Evolutionary conservation across 2,113 vertebrate genomes (phyloP).

Genomic region (Paradisaea rubra): DNA sequence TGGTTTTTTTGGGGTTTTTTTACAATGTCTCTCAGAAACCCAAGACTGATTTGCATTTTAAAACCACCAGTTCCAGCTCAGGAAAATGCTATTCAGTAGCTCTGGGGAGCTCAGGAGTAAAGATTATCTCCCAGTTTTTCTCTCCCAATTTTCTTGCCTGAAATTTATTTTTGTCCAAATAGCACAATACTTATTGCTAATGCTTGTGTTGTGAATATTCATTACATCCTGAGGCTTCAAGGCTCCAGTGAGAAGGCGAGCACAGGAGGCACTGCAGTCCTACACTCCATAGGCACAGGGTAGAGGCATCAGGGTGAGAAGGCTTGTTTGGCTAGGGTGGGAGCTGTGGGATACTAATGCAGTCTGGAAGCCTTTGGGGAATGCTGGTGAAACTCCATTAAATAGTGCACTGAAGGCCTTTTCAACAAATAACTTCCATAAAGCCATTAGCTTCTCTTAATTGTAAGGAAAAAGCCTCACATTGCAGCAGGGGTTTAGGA

Average conservation of each 20-base stretch:
- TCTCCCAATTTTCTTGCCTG: background rate
- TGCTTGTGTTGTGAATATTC: slow-evolving; percentile 36
- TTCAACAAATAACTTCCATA: slow-evolving; percentile 5
- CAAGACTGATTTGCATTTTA: slow-evolving; percentile 39
- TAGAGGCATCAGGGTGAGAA: background rate
- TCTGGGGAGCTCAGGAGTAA: background rate
- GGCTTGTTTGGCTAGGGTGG: background rate
- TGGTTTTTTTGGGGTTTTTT: background rate
- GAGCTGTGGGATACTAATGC: background rate
- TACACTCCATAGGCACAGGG: background rate
- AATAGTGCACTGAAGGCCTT: background rate
- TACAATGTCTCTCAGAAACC: background rate
- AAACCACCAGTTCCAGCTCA: background rate
- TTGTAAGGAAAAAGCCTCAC: background rate
- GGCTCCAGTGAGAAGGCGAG: background rate
- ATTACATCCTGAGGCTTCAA: background rate
- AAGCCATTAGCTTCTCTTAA: background rate
- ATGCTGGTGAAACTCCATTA: background rate
- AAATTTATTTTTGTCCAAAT: background rate
- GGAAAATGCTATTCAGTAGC: slow-evolving; percentile 4
- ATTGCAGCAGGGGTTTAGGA: background rate
- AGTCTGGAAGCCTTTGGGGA: background rate
- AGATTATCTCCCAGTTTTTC: background rate
- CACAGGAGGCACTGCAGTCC: background rate
- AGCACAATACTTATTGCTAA: background rate